Base-by-base conservation (phyloP, 2,113 vertebrate genomes). In the Egretta garzetta region DNA sequence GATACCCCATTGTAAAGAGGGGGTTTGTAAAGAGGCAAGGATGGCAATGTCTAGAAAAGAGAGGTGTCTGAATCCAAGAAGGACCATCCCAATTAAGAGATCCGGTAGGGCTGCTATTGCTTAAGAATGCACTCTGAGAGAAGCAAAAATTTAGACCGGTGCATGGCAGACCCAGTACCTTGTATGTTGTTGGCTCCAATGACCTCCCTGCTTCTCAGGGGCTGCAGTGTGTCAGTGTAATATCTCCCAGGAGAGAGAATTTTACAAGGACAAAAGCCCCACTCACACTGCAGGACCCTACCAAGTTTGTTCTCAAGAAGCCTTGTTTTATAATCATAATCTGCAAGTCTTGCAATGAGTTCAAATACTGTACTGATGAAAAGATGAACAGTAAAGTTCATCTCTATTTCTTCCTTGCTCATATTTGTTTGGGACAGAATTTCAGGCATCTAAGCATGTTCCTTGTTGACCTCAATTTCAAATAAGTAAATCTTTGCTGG, bases 101-200 rank as follows among this genome's bases (percentile, higher is more conserved):
- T 15, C 14, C 56, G 32, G 9, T 10, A 21, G 30, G 13, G 22
- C 24, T 67, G 47, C 9, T 49, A 1, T 47, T 79, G 28, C 10
- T 32, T 27, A 35, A 73, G 53, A 86, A 52, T 10, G 17, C 6
- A 19, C 8, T 32, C 18, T 3, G 26, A 63, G 35, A 50, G 32
- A 56, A 45, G 14, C 5, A 53, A 35, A 52, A 10, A 21, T 33
- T 52, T 15, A n/a, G 41, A 4, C 7, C 23, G 4, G 3, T 32
- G 22, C 3, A 9, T 5, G 12, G 28, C 15, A 81, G 49, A n/a
- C 6, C 1, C 43, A 26, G 26, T 28, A 17, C 12, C 15, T 67
- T 12, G 23, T 8, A 4, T n/a, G 45, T 52, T 1, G 0, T 8
- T 72, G n/a, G 26, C 15, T 59, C 23, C 28, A 47, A 4, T 23